Base-by-base conservation (phyloP, 2,797 vertebrate genomes). In the Alfaro cultratus region DNA sequence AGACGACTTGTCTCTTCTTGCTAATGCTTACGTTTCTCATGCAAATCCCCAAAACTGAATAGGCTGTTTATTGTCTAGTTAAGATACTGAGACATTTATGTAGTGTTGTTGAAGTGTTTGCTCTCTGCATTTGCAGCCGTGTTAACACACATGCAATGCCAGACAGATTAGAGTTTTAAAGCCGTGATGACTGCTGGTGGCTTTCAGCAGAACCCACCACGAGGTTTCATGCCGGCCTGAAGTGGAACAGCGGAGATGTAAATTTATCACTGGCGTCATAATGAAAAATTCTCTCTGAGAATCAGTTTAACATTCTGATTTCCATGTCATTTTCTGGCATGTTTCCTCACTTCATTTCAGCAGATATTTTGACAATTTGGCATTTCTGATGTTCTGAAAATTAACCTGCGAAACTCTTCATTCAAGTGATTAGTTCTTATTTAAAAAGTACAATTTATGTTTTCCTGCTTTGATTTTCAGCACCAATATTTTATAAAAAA, bases 21-120 rank as follows among this genome's bases (percentile, higher is more conserved):
- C 91, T 95, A 95, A 96, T 95, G 90, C 95, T 91, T 86, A 86
- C 92, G 89, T 95, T 96, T 94, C 94, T 89, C 90, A 96, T 96
- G 95, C 95, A 96, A 96, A 95, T 96, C 95, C 95, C 86, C 80
- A 74, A 91, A 93, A 95, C 89, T 96, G 94, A 96, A 96, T 93
- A 85, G 95, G 91, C 94, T 96, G 94, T 96, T 96, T 96, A 95
- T 95, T 95, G 94, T 95, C 92, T 92, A 76, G 90, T 93, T 93
- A 91, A 92, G 93, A 95, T 95, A 95, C 88, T 93, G 94, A 94
- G 93, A 95, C 94, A 93, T 95, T 95, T 94, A 94, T 93, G 93
- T 93, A 87, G 93, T 93, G 94, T 91, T 92, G 94, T 94, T 93
- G 92, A 89, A 95, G 94, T 94, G 94, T 95, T 95, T 94, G 95